Percentiles rank a stretch among this genome's conserved stretches.
Evolutionary conservation across 1,140 invertebrate species (phyloP).

Genomic region (Schlechtendalia chinensis): DNA sequence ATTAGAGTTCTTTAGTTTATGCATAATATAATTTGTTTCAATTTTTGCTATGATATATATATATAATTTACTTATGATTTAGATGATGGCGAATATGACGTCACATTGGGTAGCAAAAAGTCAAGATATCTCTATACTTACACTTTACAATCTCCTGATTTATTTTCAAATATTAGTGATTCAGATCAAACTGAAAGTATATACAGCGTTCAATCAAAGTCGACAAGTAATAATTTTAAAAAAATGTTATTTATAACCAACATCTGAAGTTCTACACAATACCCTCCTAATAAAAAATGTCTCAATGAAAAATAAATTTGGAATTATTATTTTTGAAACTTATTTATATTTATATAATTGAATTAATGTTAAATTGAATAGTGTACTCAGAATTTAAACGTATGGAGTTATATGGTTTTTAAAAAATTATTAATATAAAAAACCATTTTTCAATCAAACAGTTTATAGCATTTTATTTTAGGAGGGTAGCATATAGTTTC

Average conservation of each 20-base stretch:
- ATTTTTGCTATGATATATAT: slow-evolving; percentile 46
- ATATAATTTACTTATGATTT: slow-evolving; percentile 42
- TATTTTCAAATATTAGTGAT: slow-evolving; percentile 51
- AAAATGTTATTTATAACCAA: neutral
- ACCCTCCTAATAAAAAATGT: too few species aligned
- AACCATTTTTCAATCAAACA: too few species aligned
- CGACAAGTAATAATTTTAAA: slow-evolving; percentile 53
- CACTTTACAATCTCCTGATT: slow-evolving; percentile 47
- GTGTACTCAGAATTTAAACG: neutral
- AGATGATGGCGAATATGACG: slow-evolving; percentile 26
- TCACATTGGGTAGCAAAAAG: slow-evolving; percentile 14
- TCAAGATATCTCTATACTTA: slow-evolving; percentile 39
- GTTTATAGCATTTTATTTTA: too few species aligned
- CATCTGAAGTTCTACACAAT: too few species aligned
- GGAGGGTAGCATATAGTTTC: too few species aligned
- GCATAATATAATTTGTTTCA: slow-evolving; percentile 28
- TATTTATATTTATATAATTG: too few species aligned
- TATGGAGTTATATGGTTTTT: too few species aligned
- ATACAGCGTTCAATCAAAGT: slow-evolving; percentile 52
- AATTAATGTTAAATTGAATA: too few species aligned
- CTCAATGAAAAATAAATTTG: neutral
- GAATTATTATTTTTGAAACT: neutral
- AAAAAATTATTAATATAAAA: too few species aligned
- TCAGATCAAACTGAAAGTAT: slow-evolving; percentile 52
- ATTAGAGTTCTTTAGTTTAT: neutral